Evolutionary conservation across 2,888 invertebrate genomes (phyloP), one percentile per base, ranked within the genome.

Genomic region (Automeris io): DNA sequence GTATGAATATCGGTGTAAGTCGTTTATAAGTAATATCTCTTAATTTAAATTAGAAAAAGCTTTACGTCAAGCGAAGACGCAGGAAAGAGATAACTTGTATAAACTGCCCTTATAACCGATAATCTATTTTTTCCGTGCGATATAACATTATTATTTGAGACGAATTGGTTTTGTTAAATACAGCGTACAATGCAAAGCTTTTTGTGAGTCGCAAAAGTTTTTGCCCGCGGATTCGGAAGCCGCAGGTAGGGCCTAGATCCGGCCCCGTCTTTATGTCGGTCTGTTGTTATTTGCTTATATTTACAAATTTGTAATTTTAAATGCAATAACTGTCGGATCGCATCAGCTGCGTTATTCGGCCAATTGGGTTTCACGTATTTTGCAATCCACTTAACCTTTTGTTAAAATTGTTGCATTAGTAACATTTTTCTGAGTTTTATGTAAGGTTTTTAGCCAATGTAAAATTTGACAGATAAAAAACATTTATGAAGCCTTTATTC

Each of bases 231-330:
- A 73, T 81, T 85, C 85, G 85, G 85, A 86, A 86, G 83, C 83
- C 81, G 78, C 85, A 85, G 86, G 85, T 85, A 85, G 54, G 68
- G 55, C 63, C 74, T 76, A 82, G 83, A 85, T 85, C 85, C 86
- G 85, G 80, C 77, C 69, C 49, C 55, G 43, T 61, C 64, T 70
- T 83, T 82, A 74, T 75, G 61, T 59, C 56, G 46, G 37, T 40
- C 66, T 58, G 67, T 79, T 73, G 63, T 72, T 68, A 70, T 68
- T 70, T 61, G 62, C 67, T 72, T 70, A 78, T 83, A 79, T 85
- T 86, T 83, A 78, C 82, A 77, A 79, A 76, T 79, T 75, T 62
- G 68, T 72, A 76, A 83, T 81, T 81, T 78, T 68, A 61, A 54
- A 62, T 70, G 76, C 69, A 77, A 81, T 80, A 78, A 77, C 74